Percentiles rank a stretch among this genome's conserved stretches.
These are phyloP conservation scores for Crocodylus rhombifer DNA, from an alignment of 2,797 vertebrate genomes.

Conservation along the genomic window DNA sequence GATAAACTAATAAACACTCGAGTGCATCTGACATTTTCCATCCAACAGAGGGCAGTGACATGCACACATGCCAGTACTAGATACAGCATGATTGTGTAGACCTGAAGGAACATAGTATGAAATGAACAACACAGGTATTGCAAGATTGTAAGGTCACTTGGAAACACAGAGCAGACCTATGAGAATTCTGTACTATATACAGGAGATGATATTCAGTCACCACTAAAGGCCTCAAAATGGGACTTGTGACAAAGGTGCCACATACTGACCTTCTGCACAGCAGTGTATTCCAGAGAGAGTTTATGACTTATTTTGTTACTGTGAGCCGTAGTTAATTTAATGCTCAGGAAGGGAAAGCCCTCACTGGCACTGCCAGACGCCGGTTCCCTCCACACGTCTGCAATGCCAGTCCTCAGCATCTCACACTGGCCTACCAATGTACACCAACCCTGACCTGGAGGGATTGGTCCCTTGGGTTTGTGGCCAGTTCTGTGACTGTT, in stretches of 20 bases:
- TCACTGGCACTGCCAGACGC: conserved; percentile 15
- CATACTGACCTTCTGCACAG: conserved; percentile 19
- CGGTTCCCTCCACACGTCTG: not conserved
- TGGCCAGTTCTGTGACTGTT: not conserved
- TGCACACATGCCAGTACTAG: fast-evolving
- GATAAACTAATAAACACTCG: not conserved
- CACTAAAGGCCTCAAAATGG: conserved; percentile 30
- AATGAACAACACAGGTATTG: not conserved
- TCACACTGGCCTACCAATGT: fast-evolving
- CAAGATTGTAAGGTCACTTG: not conserved
- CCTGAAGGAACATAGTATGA: not conserved
- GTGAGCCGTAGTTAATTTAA: conserved; percentile 54
- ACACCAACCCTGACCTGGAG: fast-evolving
- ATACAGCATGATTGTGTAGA: not conserved
- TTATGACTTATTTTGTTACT: not conserved
- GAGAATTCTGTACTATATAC: not conserved
- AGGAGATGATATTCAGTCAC: conserved; percentile 26
- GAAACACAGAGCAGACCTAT: not conserved
- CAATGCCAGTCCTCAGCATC: fast-evolving
- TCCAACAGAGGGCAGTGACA: not conserved
- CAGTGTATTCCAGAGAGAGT: conserved; percentile 36
- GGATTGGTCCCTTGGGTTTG: not conserved
- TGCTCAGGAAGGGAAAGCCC: not conserved
- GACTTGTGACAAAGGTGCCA: not conserved
- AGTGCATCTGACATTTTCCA: not conserved